Base-by-base conservation (phyloP, 2,113 vertebrate species). In the Eptesicus fuscus region DNA sequence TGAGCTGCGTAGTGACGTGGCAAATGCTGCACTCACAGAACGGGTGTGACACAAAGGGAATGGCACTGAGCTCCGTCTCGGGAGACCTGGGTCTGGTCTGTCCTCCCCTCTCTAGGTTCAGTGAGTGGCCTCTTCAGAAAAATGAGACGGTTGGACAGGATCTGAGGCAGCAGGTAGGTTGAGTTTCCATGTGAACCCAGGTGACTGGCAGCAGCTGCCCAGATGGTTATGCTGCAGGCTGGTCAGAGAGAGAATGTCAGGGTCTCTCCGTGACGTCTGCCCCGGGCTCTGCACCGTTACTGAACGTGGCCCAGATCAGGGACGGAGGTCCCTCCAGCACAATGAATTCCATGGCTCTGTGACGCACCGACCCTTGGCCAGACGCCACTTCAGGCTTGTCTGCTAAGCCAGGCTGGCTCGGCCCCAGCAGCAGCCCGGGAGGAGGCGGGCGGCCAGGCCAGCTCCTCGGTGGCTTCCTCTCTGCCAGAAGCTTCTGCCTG, bases 371-470 rank as follows among this genome's bases (percentile, higher is more conserved):
- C 47, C 37, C 63, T 53, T 90, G 93, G 92, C 95, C 61, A 32
- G 56, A 49, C 20, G 69, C 82, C 42, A 59, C 61, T 16, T 12
- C 20, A 63, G 61, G 12, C 65, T 71, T 61, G 14, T 90, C 37
- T 65, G 88, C 80, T 28, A 37, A 87, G 80, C 42, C 7, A 30
- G 82, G 49, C 80, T 84, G 83, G 95, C 91, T 77, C 49, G 25
- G 76, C 35, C 70, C 61, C 80, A 87, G 71, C 16, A 22, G 84
- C 22, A 56, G 83, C 30, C 67, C 2, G 61, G 59, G 90, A 71
- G 59, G 13, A 80, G 92, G 96, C 86, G 80, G 71, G 91, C 18
- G 1, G 85, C 79, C 83, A 87, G 83, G 44, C 80, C 32, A 23
- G 59, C 59, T 87, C 93, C 78, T 78, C 87, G 20, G 53, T 6